Base-by-base conservation (phyloP, 2,797 vertebrate species). In the Hippocampus kuda region DNA sequence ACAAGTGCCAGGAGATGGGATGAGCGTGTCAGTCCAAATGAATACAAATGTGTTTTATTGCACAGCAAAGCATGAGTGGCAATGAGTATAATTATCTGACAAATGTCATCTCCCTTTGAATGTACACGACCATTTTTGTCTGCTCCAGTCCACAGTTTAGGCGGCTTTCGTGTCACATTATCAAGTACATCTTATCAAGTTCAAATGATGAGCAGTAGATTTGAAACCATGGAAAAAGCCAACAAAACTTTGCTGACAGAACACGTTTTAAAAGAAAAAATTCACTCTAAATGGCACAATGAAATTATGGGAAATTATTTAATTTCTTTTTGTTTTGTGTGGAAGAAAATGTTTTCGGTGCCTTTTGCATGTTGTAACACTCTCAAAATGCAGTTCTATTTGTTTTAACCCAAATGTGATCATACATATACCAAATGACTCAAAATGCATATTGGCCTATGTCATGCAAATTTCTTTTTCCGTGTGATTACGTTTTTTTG, bases 21-120 rank as follows among this genome's bases (percentile, higher is more conserved):
- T 83, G 80, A 85, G 83, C 81, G 86, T 88, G 88, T 90, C 87
- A 90, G 77, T 81, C 80, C 81, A 85, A 89, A 88, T 70, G 67
- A 86, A 86, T 73, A 84, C 79, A 84, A 88, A 80, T 86, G 67
- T 88, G 82, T 90, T 92, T 91, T 91, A 91, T 89, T 88, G 81
- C 85, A 67, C 72, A 30, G 75, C 73, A 77, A 79, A 79, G 81
- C 73, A 75, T 73, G 62, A 72, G 80, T 80, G 81, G 73, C 81
- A 82, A 84, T 84, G 83, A 85, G 79, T 71, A 80, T 89, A 88
- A 89, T 90, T 85, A 87, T 88, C 85, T 78, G 79, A 82, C 70
- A 64, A 83, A 86, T 75, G 66, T 74, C 83, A 80, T 86, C 76
- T 79, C 82, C 82, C 85, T 84, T 84, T 83, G 75, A 81, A 83